Percentiles rank a stretch among this genome's conserved stretches.
These are phyloP conservation scores for Neoscelio sp. DNA, from an alignment of 2,888 invertebrate genomes.

Conservation along the genomic window DNA sequence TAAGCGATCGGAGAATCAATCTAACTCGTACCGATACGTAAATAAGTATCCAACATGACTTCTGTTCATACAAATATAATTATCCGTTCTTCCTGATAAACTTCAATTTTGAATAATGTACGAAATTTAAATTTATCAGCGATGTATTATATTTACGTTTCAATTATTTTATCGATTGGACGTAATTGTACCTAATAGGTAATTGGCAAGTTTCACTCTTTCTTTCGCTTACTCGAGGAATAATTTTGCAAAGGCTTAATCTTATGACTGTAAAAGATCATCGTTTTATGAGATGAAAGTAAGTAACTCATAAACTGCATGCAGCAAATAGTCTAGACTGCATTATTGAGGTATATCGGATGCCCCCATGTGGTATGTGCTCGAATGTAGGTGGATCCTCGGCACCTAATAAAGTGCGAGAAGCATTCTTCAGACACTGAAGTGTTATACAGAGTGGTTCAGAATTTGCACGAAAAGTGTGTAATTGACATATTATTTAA, in stretches of 20 bases:
- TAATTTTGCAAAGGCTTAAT: constrained; percentile 31
- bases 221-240: background rate
- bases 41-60: too few relatives aligned
- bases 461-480: constrained; percentile 48
- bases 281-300: constrained; percentile 51
- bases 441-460: constrained; percentile 56
- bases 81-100: too few relatives aligned
- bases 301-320: constrained; percentile 66
- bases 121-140: too few relatives aligned
- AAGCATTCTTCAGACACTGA: constrained; percentile 60
- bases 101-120: too few relatives aligned
- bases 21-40: background rate
- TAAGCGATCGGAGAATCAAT: background rate
- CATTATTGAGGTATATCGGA: constrained; percentile 66
- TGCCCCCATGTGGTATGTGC: constrained; percentile 74
- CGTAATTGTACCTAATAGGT: background rate
- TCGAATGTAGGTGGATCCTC: constrained; percentile 69
- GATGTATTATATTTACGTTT: too few relatives aligned
- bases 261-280: constrained; percentile 56
- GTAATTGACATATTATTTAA: constrained; percentile 58
- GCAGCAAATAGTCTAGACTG: constrained; percentile 66
- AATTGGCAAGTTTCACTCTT: too few relatives aligned
- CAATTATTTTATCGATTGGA: constrained; percentile 12
- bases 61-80: too few relatives aligned
- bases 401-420: constrained; percentile 76